Percentiles rank a stretch among this genome's conserved stretches.
These are phyloP conservation scores for Pristionchus arcanus DNA, from an alignment of 2,888 invertebrate genomes.

Conservation along the genomic window DNA sequence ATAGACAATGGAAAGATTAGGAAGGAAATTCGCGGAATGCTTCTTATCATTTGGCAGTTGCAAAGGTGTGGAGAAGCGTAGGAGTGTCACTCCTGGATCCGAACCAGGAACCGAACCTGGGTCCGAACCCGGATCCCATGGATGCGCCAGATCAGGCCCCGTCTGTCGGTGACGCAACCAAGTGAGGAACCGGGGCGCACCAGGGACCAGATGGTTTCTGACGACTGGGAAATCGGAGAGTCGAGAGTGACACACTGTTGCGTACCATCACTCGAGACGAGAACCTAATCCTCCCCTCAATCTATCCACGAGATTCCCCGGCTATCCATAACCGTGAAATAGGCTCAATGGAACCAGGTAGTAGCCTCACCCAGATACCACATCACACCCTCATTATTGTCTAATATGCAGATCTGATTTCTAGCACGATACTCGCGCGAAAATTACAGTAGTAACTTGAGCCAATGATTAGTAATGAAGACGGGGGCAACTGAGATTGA, in stretches of 20 bases:
- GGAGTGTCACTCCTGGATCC: not conserved
- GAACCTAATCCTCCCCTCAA: not conserved
- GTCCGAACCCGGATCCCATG: not conserved
- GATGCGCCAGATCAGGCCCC: slow-evolving; percentile 17
- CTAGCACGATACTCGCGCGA: not conserved
- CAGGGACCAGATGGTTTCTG: not conserved
- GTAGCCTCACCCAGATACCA: not conserved
- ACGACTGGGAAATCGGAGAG: slow-evolving; percentile 11
- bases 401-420: slow-evolving; percentile 19
- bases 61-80: not conserved
- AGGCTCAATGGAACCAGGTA: not conserved
- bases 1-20: slow-evolving; percentile 2
- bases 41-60: not conserved
- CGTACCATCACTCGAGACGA: not conserved
- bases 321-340: not conserved
- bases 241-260: slow-evolving; percentile 12
- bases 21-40: not conserved
- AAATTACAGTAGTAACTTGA: slow-evolving; percentile 27
- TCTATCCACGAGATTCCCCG: not conserved
- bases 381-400: not conserved
- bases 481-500: not conserved
- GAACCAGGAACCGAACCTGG: not conserved
- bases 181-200: not conserved
- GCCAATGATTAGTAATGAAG: not conserved
- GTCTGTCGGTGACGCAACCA: slow-evolving; percentile 9